Evolutionary conservation across 2,888 invertebrate species (phyloP).

Genomic region (Spodoptera exigua): DNA sequence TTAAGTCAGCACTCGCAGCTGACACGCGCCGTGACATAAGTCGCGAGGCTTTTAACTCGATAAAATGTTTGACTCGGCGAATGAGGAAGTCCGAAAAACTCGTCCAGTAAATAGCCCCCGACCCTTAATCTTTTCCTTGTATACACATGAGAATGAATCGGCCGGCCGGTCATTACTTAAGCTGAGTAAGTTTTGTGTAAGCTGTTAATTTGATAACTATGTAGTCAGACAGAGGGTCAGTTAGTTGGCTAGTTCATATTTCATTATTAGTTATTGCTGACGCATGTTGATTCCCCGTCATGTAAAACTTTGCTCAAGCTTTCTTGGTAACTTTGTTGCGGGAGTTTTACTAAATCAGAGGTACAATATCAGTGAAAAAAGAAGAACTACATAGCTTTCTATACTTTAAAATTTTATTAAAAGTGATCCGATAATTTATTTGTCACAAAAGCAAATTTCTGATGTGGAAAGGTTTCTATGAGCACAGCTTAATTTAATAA

Average conservation of each 20-base stretch:
- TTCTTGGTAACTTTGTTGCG: slow-evolving; percentile 3
- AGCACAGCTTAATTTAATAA: not conserved
- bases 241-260: slow-evolving; percentile 31
- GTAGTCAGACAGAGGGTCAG: slow-evolving; percentile 23
- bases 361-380: too few species aligned
- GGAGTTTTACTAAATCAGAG: too few species aligned
- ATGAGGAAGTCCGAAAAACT: slow-evolving; percentile 34
- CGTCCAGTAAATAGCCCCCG: slow-evolving; percentile 34
- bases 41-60: slow-evolving; percentile 37
- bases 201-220: slow-evolving; percentile 53
- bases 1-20: slow-evolving; percentile 23
- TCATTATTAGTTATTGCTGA: slow-evolving; percentile 41
- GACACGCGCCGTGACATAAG: slow-evolving; percentile 31
- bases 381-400: too few species aligned
- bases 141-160: slow-evolving; percentile 46
- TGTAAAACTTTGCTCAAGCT: slow-evolving; percentile 22
- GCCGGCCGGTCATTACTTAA: slow-evolving; percentile 37
- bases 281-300: slow-evolving; percentile 11
- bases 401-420: too few species aligned
- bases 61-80: slow-evolving; percentile 37
- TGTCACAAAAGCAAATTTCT: too few species aligned
- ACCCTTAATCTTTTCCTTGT: slow-evolving; percentile 49
- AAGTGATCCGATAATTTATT: too few species aligned
- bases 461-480: too few species aligned
- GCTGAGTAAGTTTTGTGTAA: slow-evolving; percentile 48